A percentile compares a stretch with the other conserved stretches of the same genome.
These are phyloP conservation scores for Sphaerodactylus townsendi DNA, from an alignment of 2,113 vertebrate species.

Conservation along the genomic window DNA sequence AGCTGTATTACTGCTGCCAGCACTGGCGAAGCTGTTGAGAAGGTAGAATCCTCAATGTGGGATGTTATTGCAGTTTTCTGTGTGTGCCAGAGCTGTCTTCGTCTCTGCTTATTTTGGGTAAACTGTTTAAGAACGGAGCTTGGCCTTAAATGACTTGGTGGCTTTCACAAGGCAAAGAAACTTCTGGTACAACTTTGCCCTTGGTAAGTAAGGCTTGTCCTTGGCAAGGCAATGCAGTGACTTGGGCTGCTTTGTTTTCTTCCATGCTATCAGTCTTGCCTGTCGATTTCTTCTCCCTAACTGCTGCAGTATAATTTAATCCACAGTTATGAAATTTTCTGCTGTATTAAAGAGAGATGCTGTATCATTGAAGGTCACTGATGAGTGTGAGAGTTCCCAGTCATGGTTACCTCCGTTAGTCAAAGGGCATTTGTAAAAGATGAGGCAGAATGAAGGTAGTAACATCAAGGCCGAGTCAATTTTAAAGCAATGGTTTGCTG, in stretches of 20 bases:
- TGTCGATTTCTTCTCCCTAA: slow-evolving; percentile 11
- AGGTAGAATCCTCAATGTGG: not conserved
- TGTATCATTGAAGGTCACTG: slow-evolving; percentile 21
- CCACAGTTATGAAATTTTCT: slow-evolving; percentile 15
- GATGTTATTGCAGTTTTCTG: not conserved
- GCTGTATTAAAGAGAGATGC: not conserved
- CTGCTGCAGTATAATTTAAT: slow-evolving; percentile 19
- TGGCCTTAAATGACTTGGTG: slow-evolving; percentile 12
- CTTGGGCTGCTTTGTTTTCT: not conserved
- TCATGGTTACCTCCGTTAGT: not conserved
- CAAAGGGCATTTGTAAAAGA: not conserved
- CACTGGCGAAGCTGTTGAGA: too few species aligned
- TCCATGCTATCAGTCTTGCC: not conserved
- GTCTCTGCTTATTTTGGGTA: not conserved
- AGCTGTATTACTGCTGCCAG: too few species aligned
- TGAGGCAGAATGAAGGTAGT: not conserved
- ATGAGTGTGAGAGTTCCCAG: not conserved
- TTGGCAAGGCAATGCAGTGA: slow-evolving; percentile 22
- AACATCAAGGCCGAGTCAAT: not conserved
- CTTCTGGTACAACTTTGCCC: not conserved
- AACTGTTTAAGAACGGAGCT: not conserved
- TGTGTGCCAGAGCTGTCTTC: not conserved
- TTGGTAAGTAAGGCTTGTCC: slow-evolving; percentile 13
- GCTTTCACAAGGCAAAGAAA: slow-evolving; percentile 28
- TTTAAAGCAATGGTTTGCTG: not conserved